Percentiles rank a stretch among this genome's conserved stretches.
phyloP scores from a whole-genome alignment of 2,113 vertebrate species.

The Tricholaema leucomelas region DNA sequence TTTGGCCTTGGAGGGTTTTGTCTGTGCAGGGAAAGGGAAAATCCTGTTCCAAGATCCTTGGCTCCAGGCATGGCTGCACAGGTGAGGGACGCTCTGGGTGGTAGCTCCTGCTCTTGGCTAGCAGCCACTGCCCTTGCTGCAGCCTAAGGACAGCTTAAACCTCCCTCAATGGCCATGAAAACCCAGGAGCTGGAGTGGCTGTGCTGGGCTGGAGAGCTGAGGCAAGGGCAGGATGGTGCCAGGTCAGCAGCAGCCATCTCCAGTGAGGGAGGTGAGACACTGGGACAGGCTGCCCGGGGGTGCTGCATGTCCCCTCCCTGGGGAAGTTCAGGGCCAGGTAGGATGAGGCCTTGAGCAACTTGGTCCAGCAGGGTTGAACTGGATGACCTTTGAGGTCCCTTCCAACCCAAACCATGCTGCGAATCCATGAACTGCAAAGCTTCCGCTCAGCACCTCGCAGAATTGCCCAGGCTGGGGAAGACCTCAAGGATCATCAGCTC shows the following conservation, averaged over 20 bases:
- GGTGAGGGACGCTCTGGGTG: background rate
- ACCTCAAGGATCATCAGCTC: no score
- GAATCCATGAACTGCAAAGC: no score
- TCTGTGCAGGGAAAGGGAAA: background rate
- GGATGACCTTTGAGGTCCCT: no score
- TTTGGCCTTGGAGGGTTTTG: background rate
- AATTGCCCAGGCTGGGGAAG: no score
- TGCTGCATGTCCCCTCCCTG: no score
- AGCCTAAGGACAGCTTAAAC: background rate
- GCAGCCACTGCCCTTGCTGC: background rate
- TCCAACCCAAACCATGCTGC: no score
- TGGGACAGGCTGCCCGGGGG: no score
- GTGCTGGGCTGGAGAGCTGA: background rate
- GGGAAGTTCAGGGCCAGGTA: no score
- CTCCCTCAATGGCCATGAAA: background rate
- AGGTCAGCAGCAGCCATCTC: background rate
- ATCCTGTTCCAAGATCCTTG: background rate
- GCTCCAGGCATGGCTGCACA: background rate
- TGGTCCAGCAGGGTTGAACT: no score
- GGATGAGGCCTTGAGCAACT: no score
- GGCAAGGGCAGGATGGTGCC: background rate
- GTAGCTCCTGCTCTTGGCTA: background rate
- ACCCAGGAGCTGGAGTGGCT: background rate
- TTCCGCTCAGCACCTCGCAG: no score
- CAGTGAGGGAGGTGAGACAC: no score